A percentile compares a stretch with the other conserved stretches of the same genome.
phyloP scores from a whole-genome alignment of 2,113 vertebrate species.

The human (Homo sapiens) region GRCh38 chr9:122879501-122880000 shows the following conservation, averaged over 20 bases:
- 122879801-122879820: constrained; percentile 95
- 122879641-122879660: neutral
- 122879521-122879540: constrained; percentile 39
- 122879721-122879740: neutral
- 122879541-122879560: neutral
- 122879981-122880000: constrained; percentile 90
- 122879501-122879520: neutral
- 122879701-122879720: neutral
- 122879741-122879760: constrained; percentile 88
- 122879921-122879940: neutral
- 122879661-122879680: constrained; percentile 4
- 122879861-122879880: constrained; percentile 92
- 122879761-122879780: constrained; percentile 95
- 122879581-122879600: neutral
- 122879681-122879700: neutral
- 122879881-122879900: constrained; percentile 18
- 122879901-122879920: neutral
- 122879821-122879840: constrained; percentile 95
- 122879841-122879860: constrained; percentile 95
- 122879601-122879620: constrained; percentile 2
- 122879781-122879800: constrained; percentile 98
- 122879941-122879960: constrained; percentile 31
- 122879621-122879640: neutral
- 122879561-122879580: neutral
- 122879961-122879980: neutral